Percentiles rank a stretch among this genome's conserved stretches.
Evolutionary conservation across 1,140 invertebrate species (phyloP).

Genomic region (Plutomurus gul): DNA sequence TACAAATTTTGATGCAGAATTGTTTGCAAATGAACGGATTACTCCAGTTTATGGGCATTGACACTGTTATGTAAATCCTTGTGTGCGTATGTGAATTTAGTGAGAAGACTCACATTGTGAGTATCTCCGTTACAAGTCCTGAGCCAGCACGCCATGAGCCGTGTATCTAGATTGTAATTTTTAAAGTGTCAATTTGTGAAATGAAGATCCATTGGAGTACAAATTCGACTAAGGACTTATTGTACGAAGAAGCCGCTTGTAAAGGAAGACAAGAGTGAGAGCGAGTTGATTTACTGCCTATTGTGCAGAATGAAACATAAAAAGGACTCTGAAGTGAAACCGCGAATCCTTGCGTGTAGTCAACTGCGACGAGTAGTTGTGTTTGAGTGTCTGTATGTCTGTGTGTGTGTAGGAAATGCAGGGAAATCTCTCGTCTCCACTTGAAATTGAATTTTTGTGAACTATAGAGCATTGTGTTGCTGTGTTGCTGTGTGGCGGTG

Average conservation of each 20-base stretch:
- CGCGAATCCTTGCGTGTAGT: too few species aligned
- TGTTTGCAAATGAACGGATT: background rate
- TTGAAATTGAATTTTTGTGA: conserved; percentile 33
- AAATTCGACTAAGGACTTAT: background rate
- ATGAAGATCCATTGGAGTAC: background rate
- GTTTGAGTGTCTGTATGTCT: too few species aligned
- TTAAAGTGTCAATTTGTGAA: conserved; percentile 25
- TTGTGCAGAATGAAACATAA: conserved; percentile 29
- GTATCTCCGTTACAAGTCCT: too few species aligned
- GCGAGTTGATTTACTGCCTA: conserved; percentile 30
- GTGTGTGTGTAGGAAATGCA: background rate
- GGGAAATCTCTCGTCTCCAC: conserved; percentile 18
- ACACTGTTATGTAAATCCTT: background rate
- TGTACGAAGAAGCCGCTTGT: background rate
- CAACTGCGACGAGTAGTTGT: too few species aligned
- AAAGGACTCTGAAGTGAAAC: too few species aligned
- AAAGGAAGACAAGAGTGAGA: background rate
- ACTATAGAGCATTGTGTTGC: too few species aligned
- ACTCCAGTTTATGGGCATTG: too few species aligned
- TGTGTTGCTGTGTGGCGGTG: too few species aligned
- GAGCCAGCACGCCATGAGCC: too few species aligned
- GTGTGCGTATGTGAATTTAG: background rate
- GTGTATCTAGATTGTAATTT: background rate
- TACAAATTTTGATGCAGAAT: background rate
- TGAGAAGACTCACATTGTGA: background rate